phyloP scores from a whole-genome alignment of 2,797 vertebrate species.

The Hipposideros larvatus region DNA sequence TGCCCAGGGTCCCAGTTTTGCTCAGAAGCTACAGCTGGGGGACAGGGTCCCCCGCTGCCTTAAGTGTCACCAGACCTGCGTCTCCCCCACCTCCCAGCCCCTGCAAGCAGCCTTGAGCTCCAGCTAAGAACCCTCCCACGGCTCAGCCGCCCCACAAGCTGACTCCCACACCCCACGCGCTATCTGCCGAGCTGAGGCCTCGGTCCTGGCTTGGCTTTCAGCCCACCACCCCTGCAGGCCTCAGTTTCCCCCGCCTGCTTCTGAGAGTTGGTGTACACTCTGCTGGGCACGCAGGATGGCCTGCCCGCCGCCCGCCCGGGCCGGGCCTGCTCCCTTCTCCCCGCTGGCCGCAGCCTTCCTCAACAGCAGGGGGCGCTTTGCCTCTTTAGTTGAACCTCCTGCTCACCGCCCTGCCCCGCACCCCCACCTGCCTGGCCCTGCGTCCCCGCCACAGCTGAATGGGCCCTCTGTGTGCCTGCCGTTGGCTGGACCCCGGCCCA shows the following conservation, averaged over 20 bases:
- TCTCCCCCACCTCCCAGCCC: background rate
- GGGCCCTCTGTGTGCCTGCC: constrained; percentile 74
- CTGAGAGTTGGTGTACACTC: background rate
- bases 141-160: accelerated
- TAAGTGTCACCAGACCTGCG: accelerated
- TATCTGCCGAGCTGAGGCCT: background rate
- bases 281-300: too few species aligned
- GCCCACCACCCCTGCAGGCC: background rate
- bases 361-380: constrained; percentile 79
- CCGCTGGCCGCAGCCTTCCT: accelerated
- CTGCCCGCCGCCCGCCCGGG: too few species aligned
- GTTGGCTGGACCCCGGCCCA: constrained; percentile 69
- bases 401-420: background rate
- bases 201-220: background rate
- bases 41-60: background rate
- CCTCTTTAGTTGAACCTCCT: background rate
- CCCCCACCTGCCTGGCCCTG: background rate
- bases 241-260: background rate
- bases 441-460: constrained; percentile 53
- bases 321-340: accelerated
- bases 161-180: background rate
- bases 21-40: background rate
- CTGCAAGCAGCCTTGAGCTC: background rate
- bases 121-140: background rate
- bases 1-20: background rate